Base-by-base conservation (phyloP, 2,113 vertebrate genomes). In the Excalfactoria chinensis region DNA sequence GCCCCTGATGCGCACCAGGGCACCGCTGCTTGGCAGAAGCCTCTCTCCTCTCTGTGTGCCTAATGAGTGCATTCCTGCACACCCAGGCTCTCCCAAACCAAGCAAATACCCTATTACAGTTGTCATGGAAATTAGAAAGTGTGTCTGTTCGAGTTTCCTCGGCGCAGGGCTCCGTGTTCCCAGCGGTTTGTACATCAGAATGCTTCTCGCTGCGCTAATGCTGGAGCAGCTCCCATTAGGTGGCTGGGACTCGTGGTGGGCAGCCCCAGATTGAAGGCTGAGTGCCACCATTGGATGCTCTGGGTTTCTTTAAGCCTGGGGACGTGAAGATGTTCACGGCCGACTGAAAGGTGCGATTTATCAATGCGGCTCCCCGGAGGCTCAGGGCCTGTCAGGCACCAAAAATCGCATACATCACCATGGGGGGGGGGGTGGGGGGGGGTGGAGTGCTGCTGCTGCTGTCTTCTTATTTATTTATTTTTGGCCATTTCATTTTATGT, bases 261-360 rank as follows among this genome's bases (percentile, higher is more conserved):
- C 43, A 6, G 68, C 30, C 48, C 20, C 15, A 12, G 59, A 16
- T 67, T 17, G 44, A 37, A 41, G 58, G 84, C 74, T 1, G 2
- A 82, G 60, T 32, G 84, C 84, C 4, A 0, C 1, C 13, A 18
- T 43, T 9, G 46, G 71, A 46, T 1, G 0, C 20, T 71, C 8
- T 41, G 13, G 63, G 6, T 7, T 4, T 74, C 1, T 4, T 63
- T 83, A 85, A 44, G 77, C 80, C 67, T 2, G 7, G 58, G 60
- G 32, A 90, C 88, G 84, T 84, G 84, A 69, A 76, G 90, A 89
- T 86, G 82, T 89, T 90, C 81, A 11, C 1, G 2, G 78, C 11
- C 19, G 73, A 64, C 79, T 94, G 96, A 96, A 92, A 97, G 94
- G 85, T 97, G 94, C 13, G 90, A 96, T 97, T 97, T 96, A 95